phyloP scores from a whole-genome alignment of 23 tunicate species.

The Trididemnum clinides region DNA sequence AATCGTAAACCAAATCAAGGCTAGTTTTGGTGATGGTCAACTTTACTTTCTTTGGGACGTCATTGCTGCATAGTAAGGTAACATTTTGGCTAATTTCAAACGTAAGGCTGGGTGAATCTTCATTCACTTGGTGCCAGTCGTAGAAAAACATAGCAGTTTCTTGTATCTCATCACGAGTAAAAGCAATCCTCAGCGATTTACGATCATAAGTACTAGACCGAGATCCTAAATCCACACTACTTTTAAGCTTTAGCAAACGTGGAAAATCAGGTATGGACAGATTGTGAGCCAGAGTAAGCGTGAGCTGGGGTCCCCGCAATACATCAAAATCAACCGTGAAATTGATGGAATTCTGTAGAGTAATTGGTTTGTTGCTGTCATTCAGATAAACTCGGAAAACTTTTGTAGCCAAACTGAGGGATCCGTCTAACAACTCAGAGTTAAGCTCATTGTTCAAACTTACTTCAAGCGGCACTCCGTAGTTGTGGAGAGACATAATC shows the following conservation, averaged over 20 bases:
- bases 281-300: slow-evolving; percentile 43
- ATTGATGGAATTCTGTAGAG: not conserved
- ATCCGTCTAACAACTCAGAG: not conserved
- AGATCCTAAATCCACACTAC: too few relatives aligned
- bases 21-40: slow-evolving; percentile 32
- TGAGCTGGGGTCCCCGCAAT: slow-evolving; percentile 34
- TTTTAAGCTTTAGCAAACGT: slow-evolving; percentile 37
- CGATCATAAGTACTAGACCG: too few relatives aligned
- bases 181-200: slow-evolving; percentile 37
- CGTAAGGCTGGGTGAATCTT: not conserved
- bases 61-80: slow-evolving; percentile 25
- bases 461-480: not conserved
- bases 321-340: not conserved
- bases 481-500: not conserved
- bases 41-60: slow-evolving; percentile 52
- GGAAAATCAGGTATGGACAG: slow-evolving; percentile 28
- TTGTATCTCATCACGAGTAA: slow-evolving; percentile 33
- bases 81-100: slow-evolving; percentile 45
- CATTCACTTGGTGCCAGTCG: slow-evolving; percentile 14
- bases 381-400: not conserved
- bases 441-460: not conserved
- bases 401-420: not conserved
- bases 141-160: slow-evolving; percentile 32
- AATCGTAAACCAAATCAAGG: slow-evolving; percentile 50
- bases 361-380: not conserved